Conservation (phyloP, 53 echinoderm and acorn worm genomes). For the Hippasteria phrygiana region DNA sequence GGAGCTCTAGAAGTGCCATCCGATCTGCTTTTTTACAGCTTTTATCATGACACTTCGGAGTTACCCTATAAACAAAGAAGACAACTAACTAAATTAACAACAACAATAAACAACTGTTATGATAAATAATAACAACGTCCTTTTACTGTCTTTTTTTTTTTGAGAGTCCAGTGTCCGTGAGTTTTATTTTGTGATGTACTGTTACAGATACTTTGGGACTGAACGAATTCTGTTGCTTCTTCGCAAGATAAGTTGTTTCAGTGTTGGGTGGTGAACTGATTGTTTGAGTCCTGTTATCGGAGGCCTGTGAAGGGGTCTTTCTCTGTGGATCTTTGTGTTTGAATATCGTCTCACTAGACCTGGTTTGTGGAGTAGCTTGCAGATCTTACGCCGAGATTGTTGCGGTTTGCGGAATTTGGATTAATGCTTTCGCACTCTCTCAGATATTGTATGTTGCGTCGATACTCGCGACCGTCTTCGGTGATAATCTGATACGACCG, state of each 20-base stretch:
- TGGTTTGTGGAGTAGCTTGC: background rate
- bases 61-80: too few species aligned
- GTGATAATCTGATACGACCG: conserved; percentile 49
- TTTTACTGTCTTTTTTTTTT: background rate
- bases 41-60: too few species aligned
- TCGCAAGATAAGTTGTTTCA: conserved; percentile 14
- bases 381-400: conserved; percentile 11
- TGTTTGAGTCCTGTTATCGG: background rate
- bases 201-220: conserved; percentile 30
- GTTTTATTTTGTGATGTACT: background rate
- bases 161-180: background rate
- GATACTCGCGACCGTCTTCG: conserved; percentile 58
- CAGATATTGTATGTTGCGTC: conserved; percentile 64
- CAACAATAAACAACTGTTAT: background rate
- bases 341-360: too few species aligned
- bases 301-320: too few species aligned
- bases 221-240: conserved; percentile 23
- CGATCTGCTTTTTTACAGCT: too few species aligned
- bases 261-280: background rate
- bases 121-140: background rate
- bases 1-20: too few species aligned
- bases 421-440: background rate
- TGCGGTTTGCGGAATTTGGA: background rate
- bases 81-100: too few species aligned
- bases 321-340: too few species aligned